Percentiles rank a stretch among this genome's conserved stretches.
phyloP scores from a whole-genome alignment of 2,113 vertebrate species.

The Spheniscus mendiculus region DNA sequence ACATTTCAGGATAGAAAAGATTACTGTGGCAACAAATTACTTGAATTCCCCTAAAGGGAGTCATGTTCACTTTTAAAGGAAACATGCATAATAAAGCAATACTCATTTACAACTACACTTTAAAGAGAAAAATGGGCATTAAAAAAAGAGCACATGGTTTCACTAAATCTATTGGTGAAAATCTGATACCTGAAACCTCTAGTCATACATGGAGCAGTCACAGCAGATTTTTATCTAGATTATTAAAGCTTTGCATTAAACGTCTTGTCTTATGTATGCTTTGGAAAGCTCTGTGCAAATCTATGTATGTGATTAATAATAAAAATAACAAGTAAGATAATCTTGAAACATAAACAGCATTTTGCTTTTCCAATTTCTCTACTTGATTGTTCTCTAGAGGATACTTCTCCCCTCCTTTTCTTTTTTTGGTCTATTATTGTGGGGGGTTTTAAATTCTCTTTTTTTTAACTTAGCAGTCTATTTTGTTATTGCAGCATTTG shows the following conservation, averaged over 20 bases:
- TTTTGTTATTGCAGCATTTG: not conserved
- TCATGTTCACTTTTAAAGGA: constrained; percentile 76
- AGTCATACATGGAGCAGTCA: not conserved
- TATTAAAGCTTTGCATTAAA: constrained; percentile 19
- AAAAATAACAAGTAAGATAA: constrained; percentile 19
- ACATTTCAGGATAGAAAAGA: constrained; percentile 72
- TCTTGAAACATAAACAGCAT: constrained; percentile 13
- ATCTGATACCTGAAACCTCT: not conserved
- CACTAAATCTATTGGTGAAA: constrained; percentile 29
- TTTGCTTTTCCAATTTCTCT: constrained; percentile 40
- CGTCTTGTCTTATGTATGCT: not conserved
- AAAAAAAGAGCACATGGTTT: constrained; percentile 43
- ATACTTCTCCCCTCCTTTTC: not conserved
- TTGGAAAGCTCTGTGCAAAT: constrained; percentile 32
- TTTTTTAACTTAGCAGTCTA: not conserved
- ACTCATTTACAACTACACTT: constrained; percentile 72
- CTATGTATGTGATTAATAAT: not conserved
- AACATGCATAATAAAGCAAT: constrained; percentile 74
- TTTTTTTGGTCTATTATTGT: not conserved
- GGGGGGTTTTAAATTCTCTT: rapidly evolving
- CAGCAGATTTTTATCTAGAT: not conserved
- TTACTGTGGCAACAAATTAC: constrained; percentile 75
- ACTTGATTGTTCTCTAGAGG: not conserved
- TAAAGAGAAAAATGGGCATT: constrained; percentile 67
- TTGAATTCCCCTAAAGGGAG: constrained; percentile 77